Evolutionary conservation across 2,797 vertebrate genomes (phyloP).

Genomic region (Mormyrus proboscirostris): DNA sequence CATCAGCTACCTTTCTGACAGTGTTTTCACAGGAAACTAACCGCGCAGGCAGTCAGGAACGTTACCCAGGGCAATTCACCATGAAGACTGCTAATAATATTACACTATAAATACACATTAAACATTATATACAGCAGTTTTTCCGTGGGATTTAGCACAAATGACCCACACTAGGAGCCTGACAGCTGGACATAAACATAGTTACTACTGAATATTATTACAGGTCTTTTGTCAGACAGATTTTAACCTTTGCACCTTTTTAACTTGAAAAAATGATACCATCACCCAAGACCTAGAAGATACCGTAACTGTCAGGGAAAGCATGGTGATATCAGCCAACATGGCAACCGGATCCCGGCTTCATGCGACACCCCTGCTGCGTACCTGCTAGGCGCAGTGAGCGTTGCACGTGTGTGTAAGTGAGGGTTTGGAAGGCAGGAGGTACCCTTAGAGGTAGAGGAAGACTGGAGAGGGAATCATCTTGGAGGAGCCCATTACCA

Average conservation of each 20-base stretch:
- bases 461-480: constrained; percentile 13
- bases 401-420: neutral
- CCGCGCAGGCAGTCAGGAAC: constrained; percentile 26
- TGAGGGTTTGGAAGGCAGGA: neutral
- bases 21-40: constrained; percentile 23
- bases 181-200: neutral
- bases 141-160: neutral
- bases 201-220: neutral
- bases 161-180: neutral
- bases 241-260: neutral
- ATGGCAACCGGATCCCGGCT: neutral
- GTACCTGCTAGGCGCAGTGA: neutral
- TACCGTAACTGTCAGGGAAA: neutral
- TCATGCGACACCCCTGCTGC: constrained; percentile 18
- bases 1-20: constrained; percentile 24
- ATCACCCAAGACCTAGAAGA: neutral
- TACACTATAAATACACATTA: neutral
- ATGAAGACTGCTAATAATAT: neutral
- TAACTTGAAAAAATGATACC: neutral
- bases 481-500: constrained; percentile 29
- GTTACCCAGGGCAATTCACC: constrained; percentile 2
- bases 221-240: neutral
- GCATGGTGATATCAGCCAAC: neutral
- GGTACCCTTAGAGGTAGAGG: neutral
- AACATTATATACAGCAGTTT: neutral